These are phyloP conservation scores for Taeniopygia guttata DNA, from an alignment of 2,797 vertebrate species.

Conservation along the genomic window DNA sequence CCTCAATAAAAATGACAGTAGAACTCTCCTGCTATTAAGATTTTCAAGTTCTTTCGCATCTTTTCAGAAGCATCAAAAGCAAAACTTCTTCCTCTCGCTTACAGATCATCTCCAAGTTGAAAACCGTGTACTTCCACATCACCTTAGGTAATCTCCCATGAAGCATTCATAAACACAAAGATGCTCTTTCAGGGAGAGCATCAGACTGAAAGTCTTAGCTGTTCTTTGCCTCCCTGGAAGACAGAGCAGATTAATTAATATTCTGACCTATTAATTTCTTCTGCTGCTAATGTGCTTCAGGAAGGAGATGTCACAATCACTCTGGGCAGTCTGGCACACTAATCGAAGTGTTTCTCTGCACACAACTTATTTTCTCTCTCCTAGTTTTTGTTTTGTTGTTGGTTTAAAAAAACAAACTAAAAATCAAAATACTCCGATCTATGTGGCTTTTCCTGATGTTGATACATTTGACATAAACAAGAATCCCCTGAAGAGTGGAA, in stretches of 20 bases:
- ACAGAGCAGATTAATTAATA: neutral
- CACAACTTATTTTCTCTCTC: neutral
- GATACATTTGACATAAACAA: neutral
- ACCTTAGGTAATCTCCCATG: constrained; percentile 12
- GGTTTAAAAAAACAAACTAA: neutral
- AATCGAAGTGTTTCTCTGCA: neutral
- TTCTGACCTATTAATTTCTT: neutral
- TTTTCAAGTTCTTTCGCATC: neutral
- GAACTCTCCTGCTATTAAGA: neutral
- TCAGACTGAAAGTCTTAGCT: neutral
- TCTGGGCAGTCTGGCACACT: neutral
- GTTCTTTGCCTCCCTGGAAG: neutral
- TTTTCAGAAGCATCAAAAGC: neutral
- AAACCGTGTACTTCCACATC: constrained; percentile 4
- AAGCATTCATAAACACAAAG: constrained; percentile 1
- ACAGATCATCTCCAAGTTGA: neutral
- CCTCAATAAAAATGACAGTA: neutral
- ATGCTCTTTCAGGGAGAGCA: constrained; percentile 5
- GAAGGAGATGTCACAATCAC: neutral
- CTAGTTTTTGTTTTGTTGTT: neutral
- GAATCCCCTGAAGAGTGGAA: neutral
- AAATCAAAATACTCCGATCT: neutral
- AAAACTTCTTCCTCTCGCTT: neutral
- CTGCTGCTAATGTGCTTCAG: neutral
- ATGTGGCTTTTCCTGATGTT: neutral